Percentiles rank a stretch among this genome's conserved stretches.
Evolutionary conservation across 1,140 invertebrate species (phyloP).

Genomic region (Aphelinus certus): DNA sequence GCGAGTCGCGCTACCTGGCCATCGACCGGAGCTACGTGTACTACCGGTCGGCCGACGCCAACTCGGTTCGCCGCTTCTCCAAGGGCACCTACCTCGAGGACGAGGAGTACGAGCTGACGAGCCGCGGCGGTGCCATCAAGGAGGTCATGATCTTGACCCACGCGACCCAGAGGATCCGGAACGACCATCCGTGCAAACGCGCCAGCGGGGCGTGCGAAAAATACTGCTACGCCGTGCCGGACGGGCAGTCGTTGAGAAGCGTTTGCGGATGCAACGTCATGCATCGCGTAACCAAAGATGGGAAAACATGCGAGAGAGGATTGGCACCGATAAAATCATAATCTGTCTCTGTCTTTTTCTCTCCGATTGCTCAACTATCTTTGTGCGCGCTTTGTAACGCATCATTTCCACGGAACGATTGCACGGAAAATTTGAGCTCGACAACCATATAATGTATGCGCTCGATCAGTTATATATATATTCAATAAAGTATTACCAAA

Average conservation of each 20-base stretch:
- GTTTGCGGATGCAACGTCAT: slow-evolving; percentile 1
- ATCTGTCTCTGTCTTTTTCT: too few species aligned
- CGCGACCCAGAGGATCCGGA: background rate
- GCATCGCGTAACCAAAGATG: background rate
- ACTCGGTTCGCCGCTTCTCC: background rate
- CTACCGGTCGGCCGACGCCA: background rate
- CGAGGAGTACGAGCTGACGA: background rate
- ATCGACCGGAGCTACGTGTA: slow-evolving; percentile 5
- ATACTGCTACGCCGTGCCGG: slow-evolving; percentile 3
- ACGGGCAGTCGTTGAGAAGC: background rate
- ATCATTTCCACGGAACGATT: background rate
- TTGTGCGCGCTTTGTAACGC: too few species aligned
- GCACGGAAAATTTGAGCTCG: background rate
- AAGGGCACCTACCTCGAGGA: background rate
- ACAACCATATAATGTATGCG: too few species aligned
- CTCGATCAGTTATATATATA: too few species aligned
- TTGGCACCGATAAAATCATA: too few species aligned
- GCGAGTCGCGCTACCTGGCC: background rate
- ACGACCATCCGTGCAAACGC: background rate
- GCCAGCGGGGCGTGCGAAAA: background rate
- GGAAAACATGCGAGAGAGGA: background rate
- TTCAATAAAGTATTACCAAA: too few species aligned
- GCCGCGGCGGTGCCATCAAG: background rate
- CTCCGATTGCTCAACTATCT: too few species aligned
- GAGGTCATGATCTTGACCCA: background rate